Evolutionary conservation across 2,888 invertebrate species (phyloP), one percentile per base, ranked within the genome.

Genomic region (Drosophila mimetica): DNA sequence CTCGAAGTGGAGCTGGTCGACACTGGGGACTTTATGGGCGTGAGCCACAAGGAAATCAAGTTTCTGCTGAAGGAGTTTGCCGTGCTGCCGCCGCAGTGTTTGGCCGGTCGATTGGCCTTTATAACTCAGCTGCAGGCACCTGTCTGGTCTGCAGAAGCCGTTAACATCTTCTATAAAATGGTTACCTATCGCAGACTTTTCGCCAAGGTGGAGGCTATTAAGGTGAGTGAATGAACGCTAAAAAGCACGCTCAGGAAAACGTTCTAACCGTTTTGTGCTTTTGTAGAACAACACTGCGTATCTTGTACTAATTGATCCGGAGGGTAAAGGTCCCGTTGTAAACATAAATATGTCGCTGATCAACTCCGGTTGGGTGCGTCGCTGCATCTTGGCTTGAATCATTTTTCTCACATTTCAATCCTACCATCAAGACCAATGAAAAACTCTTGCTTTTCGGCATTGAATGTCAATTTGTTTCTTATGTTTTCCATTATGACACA

Each of bases 1-100:
- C 65, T 89, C 4, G 90, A 90, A 75, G 91, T 85, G 71, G 28
- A 50, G 42, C 84, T 89, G 51, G 41, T 91, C 7, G 91, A 91
- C 57, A 89, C 83, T 28, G 91, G 90, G n/a, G 88, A 89, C 7
- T 77, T 86, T 1, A 55, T 77, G 0, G 85, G 88, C 37, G 80
- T 91, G 3, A 36, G 54, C 37, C 63, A 79, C 39, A 54, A 52
- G 0, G 47, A 86, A 9, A 59, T 91, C 0, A 89, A 89, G 71
- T 90, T 85, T 74, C 61, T 91, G 28, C 59, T 60, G 11, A 76
- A 73, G 2, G 60, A 71, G 7, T 91, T 90, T 61, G 83, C 86
- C 14, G 61, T 37, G 11, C 53, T 90, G 34, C 89, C 91, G 1
- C 30, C 76, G 0, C 91, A 90, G 67, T 88, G 76, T 16, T 60